These are phyloP conservation scores for Drosophila nikananu DNA, from an alignment of 1,140 invertebrate genomes.

Conservation along the genomic window DNA sequence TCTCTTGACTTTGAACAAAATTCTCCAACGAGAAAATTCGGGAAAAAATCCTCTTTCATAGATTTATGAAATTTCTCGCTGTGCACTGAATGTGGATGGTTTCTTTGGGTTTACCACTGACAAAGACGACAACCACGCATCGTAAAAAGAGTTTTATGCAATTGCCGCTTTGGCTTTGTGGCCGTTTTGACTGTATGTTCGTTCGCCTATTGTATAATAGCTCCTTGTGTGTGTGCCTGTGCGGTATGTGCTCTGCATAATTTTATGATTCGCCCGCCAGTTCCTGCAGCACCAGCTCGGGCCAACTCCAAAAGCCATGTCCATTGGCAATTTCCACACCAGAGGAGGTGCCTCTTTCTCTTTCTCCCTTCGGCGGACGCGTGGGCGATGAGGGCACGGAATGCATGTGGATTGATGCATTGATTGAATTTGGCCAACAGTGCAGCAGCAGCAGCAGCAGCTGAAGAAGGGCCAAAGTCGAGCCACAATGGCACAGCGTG, in stretches of 20 bases:
- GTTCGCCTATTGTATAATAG: slow-evolving; percentile 75
- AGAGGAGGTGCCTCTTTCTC: slow-evolving; percentile 11
- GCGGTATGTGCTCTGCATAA: slow-evolving; percentile 81
- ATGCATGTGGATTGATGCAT: slow-evolving; percentile 63
- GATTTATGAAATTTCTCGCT: background rate
- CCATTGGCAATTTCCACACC: slow-evolving; percentile 58
- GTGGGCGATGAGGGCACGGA: slow-evolving; percentile 46
- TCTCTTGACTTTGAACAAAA: background rate
- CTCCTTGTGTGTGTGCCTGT: slow-evolving; percentile 52
- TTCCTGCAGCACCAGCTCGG: slow-evolving; percentile 28
- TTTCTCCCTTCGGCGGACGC: slow-evolving; percentile 16
- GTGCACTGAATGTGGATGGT: slow-evolving; percentile 40
- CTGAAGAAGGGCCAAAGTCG: slow-evolving; percentile 43
- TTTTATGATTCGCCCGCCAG: slow-evolving; percentile 72
- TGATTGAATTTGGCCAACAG: slow-evolving; percentile 78
- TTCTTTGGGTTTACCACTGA: slow-evolving; percentile 63
- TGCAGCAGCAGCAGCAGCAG: slow-evolving; percentile 35
- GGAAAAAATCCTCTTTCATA: fast-evolving
- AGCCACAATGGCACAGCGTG: slow-evolving; percentile 61
- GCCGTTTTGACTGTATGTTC: slow-evolving; percentile 30
- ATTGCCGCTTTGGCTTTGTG: slow-evolving; percentile 65
- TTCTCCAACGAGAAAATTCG: background rate
- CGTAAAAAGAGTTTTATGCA: slow-evolving; percentile 80
- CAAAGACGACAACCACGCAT: slow-evolving; percentile 67
- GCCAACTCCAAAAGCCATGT: slow-evolving; percentile 52